Conservation (phyloP, 2,888 invertebrate genomes). For the Blomia tropicalis region DNA sequence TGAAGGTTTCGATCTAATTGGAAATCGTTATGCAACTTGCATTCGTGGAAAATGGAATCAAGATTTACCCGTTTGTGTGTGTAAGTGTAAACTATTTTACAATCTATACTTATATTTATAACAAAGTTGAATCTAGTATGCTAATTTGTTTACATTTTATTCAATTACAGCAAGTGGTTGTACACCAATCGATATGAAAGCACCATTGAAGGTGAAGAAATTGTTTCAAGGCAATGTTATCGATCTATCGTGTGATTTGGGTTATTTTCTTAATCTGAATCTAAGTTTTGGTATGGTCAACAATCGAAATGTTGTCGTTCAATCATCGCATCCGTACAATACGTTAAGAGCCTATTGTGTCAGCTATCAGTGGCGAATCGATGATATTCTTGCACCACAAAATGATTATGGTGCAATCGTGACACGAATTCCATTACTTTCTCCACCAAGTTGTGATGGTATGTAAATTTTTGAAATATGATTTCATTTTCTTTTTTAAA, state of each 20-base stretch:
- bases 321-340: not conserved
- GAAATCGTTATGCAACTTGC: constrained; percentile 54
- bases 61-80: constrained; percentile 51
- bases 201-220: not conserved
- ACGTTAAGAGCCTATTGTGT: constrained; percentile 45
- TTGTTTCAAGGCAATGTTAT: not conserved
- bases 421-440: constrained; percentile 40
- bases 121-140: not conserved
- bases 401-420: not conserved
- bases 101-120: not conserved
- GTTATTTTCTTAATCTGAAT: not conserved
- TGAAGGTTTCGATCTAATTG: constrained; percentile 47
- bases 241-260: constrained; percentile 1
- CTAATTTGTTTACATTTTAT: not conserved
- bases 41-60: constrained; percentile 54
- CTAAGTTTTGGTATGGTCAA: not conserved
- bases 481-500: not conserved
- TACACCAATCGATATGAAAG: not conserved
- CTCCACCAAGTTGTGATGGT: constrained; percentile 50
- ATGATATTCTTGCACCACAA: not conserved
- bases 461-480: constrained; percentile 33
- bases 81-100: no score
- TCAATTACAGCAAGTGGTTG: constrained; percentile 12
- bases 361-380: constrained; percentile 46
- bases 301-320: not conserved